Base-by-base conservation (phyloP, 2,888 invertebrate species). In the Drosophila bunnanda region DNA sequence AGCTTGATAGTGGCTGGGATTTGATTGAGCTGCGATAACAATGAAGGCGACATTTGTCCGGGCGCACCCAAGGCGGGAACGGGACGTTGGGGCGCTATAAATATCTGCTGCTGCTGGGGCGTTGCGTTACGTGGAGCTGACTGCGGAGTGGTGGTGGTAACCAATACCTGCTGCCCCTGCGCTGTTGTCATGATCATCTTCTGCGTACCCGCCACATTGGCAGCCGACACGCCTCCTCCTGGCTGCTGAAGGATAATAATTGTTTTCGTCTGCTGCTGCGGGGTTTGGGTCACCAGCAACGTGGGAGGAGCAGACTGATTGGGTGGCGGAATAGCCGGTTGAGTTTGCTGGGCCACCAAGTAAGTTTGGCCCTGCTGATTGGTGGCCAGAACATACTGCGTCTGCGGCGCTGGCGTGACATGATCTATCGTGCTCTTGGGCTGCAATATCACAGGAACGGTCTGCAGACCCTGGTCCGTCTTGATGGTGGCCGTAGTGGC, bases 171-270 rank as follows among this genome's bases (percentile, higher is more conserved):
- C 79, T 95, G 95, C 0, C 95, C 95, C 80, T 95, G 95, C 0
- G 92, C 87, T 9, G 95, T 95, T 9, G 95, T 95, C 81, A 95
- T 93, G 9, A 95, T 94, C 30, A 95, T 94, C 91, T 94, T 94
- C 76, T 94, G 93, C 4, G 90, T 90, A 13, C 87, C 88, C 1
- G 84, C 79, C 7, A 88, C 88, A 59, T 72, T 88, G 8, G 68
- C 64, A 0, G 69, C n/a, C 7, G 82, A 72, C 2, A 82, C 71
- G 6, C 66, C 71, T 1, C 66, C 71, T 0, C 89, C 78, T 22
- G 95, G 95, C 80, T 95, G 95, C 43, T 95, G 91, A 55, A 96
- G 94, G 52, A 96, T 96, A 52, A 95, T 95, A 34, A 95, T 95
- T 0, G 95, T 96, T 82, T 95, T 95, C 1, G 95, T 93, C 4